These are phyloP conservation scores for Gallinago jamesoni DNA, from an alignment of 2,113 vertebrate species.

Conservation along the genomic window DNA sequence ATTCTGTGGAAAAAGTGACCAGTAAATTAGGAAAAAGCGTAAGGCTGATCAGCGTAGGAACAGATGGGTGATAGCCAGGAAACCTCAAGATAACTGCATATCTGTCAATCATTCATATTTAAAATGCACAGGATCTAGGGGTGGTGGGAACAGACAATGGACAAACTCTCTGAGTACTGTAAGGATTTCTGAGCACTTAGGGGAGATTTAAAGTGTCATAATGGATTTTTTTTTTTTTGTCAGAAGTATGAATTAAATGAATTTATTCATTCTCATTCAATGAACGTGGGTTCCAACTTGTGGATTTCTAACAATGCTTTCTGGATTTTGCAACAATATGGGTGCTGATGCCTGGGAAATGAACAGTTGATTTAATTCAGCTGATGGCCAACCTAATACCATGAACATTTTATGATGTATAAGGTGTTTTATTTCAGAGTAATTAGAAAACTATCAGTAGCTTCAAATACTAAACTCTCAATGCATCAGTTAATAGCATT, in stretches of 20 bases:
- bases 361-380: neutral
- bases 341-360: neutral
- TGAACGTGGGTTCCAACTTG: neutral
- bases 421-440: neutral
- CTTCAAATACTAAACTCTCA: neutral
- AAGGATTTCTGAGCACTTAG: neutral
- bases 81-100: neutral
- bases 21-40: neutral
- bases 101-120: neutral
- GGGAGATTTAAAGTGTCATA: neutral
- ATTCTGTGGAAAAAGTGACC: neutral
- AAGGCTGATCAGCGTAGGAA: neutral
- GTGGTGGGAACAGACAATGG: neutral
- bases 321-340: neutral
- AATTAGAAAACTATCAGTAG: neutral
- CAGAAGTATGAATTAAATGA: neutral
- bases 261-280: neutral
- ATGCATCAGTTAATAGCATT: neutral
- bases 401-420: neutral
- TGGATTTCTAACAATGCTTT: neutral
- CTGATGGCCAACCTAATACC: neutral
- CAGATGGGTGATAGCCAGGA: neutral
- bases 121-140: neutral
- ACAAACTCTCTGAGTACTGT: neutral
- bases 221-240: neutral